Evolutionary conservation across 1,140 invertebrate genomes (phyloP), one percentile per base, ranked within the genome.

Genomic region (Oppia nitens): DNA sequence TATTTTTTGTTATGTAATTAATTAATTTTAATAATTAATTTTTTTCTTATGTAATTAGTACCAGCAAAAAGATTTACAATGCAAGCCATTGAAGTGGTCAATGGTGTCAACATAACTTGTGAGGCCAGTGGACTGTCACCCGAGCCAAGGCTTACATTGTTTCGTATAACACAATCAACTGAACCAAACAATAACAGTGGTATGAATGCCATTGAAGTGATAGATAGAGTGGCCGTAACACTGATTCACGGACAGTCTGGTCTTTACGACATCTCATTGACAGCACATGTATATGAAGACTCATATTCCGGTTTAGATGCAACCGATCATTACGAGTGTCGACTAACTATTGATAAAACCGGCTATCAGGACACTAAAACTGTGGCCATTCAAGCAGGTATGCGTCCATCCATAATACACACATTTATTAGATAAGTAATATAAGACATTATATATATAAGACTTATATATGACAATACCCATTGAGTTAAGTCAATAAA

Each of bases 331-430:
- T 60, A 60, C 47, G 52, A 60, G 28, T 60, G 59, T 51, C 0
- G 28, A 51, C 14, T 60, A 2, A 23, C 52, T 14, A 55, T 60
- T n/a, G 52, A 52, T 23, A 45, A 55, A 20, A 53, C 59, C 25
- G 25, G 49, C 26, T 60, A 48, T 50, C n/a, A n/a, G 27, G 45
- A 55, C 28, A 52, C 21, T 11, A 55, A 52, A 50, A 6, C 17
- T 6, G 45, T 60, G 25, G 52, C 59, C 26, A 14, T 60, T 9
- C 52, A 55, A 49, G 53, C 53, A n/a, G 59, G 59, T 60, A 55
- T 51, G 59, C 32, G 17, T n/a, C n/a, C n/a, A n/a, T n/a, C n/a
- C n/a, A n/a, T n/a, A n/a, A n/a, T n/a, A n/a, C n/a, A n/a, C n/a
- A n/a, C n/a, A n/a, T n/a, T n/a, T n/a, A n/a, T n/a, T n/a, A n/a